Evolutionary conservation across 2,888 invertebrate species (phyloP).

Genomic region (Oligia latruncula): DNA sequence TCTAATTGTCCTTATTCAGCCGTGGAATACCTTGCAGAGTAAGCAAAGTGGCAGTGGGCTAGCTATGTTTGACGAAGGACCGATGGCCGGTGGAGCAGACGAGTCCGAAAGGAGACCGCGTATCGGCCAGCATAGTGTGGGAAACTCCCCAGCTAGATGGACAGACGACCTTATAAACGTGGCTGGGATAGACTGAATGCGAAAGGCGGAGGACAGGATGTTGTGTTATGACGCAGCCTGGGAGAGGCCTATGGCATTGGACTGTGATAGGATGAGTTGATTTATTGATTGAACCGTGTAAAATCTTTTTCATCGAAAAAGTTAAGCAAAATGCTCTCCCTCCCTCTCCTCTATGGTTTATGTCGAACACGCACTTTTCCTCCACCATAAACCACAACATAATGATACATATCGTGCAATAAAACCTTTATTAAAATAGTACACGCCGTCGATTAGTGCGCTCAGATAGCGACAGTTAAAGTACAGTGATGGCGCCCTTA

Average conservation of each 20-base stretch:
- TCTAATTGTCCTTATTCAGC: too few relatives aligned
- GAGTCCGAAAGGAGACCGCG: not conserved
- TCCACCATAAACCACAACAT: slow-evolving; percentile 54
- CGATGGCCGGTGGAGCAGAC: not conserved
- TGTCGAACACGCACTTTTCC: slow-evolving; percentile 25
- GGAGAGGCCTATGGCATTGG: too few relatives aligned
- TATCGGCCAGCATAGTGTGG: not conserved
- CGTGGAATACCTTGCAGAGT: not conserved
- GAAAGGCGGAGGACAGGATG: too few relatives aligned
- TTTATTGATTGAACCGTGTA: not conserved
- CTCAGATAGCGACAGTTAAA: slow-evolving; percentile 81
- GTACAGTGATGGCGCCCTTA: slow-evolving; percentile 84
- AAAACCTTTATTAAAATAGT: slow-evolving; percentile 82
- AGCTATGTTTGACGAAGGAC: not conserved
- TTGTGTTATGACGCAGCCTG: not conserved
- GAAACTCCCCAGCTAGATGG: too few relatives aligned
- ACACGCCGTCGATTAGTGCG: slow-evolving; percentile 82
- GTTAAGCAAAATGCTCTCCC: not conserved
- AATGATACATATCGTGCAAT: slow-evolving; percentile 69
- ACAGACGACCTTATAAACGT: not conserved
- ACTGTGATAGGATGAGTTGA: not conserved
- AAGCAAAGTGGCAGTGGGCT: not conserved
- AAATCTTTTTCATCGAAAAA: not conserved
- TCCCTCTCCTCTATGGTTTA: slow-evolving; percentile 2
- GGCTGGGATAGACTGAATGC: not conserved